Evolutionary conservation across 1,140 invertebrate species (phyloP), one percentile per base, ranked within the genome.

Genomic region (Oryctes rhinoceros): DNA sequence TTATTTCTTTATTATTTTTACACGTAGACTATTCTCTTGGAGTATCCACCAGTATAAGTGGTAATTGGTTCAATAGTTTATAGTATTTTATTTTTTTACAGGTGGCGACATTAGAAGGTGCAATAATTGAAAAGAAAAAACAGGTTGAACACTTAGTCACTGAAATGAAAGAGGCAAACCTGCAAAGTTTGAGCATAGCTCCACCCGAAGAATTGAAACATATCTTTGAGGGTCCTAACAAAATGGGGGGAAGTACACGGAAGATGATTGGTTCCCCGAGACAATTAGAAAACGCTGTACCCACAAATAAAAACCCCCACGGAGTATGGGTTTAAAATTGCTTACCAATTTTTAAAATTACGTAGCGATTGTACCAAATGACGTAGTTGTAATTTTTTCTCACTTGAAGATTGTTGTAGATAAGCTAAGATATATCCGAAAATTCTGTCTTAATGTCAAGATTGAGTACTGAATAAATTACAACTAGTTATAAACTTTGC

Each of bases 221-320:
- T 88, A 91, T 96, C 67, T 86, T 95, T 39, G 95, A 96, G 90
- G 95, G 95, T 82, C 91, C 94, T 78, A 92, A 94, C 84, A 95
- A 96, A 88, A 93, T 94, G 59, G 95, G 95, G 71, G 95, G 95
- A 71, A 97, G 94, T 87, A 95, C 94, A 71, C 91, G 96, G 78
- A 93, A 95, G 87, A 97, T 98, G 88, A 95, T 97, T 83, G 96
- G 96, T 18, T 96, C 96, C 44, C 95, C 96, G 49, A 90, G 96
- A 81, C 95, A 97, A 87, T 88, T 97, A 53, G 96, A 97, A 89
- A 97, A 96, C 88, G 96, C 96, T 48, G 96, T 97, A 71, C 96
- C 96, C 62, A 97, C 96, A 18, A 97, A 95, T 87, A 97, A 97
- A 89, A 98, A 98, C 89, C 96, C 96, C 53, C 96, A 98, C 86